Conservation (phyloP, 2,888 invertebrate species). For the Acleris holmiana region DNA sequence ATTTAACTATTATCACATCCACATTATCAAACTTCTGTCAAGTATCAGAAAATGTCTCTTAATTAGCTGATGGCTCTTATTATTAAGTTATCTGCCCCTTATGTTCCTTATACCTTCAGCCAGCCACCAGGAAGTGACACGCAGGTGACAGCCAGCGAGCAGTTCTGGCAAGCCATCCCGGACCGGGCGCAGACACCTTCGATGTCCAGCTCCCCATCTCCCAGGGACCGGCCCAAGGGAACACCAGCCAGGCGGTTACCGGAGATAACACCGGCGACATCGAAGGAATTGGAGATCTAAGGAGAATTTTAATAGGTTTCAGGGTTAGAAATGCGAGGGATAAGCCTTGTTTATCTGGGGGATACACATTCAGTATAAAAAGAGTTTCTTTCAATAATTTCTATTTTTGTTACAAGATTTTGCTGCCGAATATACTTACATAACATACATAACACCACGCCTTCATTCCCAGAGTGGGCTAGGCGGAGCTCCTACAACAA, state of each 20-base stretch:
- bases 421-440: not conserved
- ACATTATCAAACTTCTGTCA: no score
- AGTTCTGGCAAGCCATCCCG: slow-evolving; percentile 72
- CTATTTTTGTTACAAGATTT: not conserved
- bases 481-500: no score
- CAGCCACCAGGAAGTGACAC: slow-evolving; percentile 70
- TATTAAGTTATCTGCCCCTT: no score
- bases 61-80: not conserved
- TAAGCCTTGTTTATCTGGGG: no score
- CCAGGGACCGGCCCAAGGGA: slow-evolving; percentile 67
- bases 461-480: no score
- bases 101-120: slow-evolving; percentile 61
- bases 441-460: no score
- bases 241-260: slow-evolving; percentile 74
- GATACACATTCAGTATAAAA: no score
- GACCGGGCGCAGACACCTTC: slow-evolving; percentile 69
- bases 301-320: slow-evolving; percentile 20
- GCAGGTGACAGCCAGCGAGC: slow-evolving; percentile 67
- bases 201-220: slow-evolving; percentile 70
- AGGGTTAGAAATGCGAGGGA: no score
- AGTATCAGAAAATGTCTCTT: not conserved
- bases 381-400: no score
- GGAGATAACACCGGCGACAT: slow-evolving; percentile 66
- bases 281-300: slow-evolving; percentile 64
- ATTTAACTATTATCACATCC: no score